Conservation (phyloP, 1,140 invertebrate genomes). For the Neuroterus valhalla region DNA sequence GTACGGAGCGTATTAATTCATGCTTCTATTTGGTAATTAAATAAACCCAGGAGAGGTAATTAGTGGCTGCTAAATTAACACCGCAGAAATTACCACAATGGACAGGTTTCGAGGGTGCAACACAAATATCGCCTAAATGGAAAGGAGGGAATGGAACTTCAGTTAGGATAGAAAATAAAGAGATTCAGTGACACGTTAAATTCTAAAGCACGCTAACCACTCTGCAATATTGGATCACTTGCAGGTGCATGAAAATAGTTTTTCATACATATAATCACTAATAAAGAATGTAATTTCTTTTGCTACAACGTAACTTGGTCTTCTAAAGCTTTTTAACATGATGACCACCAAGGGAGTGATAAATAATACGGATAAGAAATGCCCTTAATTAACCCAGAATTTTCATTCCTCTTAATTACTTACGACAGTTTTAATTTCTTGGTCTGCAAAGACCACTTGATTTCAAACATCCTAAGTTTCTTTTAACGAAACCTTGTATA, state of each 20-base stretch:
- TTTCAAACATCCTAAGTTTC: too few relatives aligned
- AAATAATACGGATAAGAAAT: not conserved
- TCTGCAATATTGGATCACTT: not conserved
- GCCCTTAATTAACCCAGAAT: constrained; percentile 11
- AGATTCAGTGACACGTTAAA: not conserved
- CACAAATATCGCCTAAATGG: not conserved
- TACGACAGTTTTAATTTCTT: not conserved
- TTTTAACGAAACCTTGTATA: too few relatives aligned
- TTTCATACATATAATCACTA: constrained; percentile 6
- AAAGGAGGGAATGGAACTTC: not conserved
- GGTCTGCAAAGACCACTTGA: too few relatives aligned
- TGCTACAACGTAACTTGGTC: not conserved
- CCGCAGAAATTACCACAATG: not conserved
- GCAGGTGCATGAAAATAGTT: constrained; percentile 7
- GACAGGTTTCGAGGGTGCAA: not conserved
- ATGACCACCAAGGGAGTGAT: constrained; percentile 3
- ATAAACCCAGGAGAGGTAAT: not conserved
- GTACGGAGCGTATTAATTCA: not conserved
- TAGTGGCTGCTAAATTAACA: constrained; percentile 10
- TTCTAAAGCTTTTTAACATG: constrained; percentile 1
- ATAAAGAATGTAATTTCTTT: not conserved
- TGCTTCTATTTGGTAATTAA: constrained; percentile 6
- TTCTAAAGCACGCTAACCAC: not conserved
- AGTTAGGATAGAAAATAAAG: not conserved
- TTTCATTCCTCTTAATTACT: not conserved